These are phyloP conservation scores for Liodrosophila aerea DNA, from an alignment of 2,888 invertebrate genomes.

Conservation along the genomic window DNA sequence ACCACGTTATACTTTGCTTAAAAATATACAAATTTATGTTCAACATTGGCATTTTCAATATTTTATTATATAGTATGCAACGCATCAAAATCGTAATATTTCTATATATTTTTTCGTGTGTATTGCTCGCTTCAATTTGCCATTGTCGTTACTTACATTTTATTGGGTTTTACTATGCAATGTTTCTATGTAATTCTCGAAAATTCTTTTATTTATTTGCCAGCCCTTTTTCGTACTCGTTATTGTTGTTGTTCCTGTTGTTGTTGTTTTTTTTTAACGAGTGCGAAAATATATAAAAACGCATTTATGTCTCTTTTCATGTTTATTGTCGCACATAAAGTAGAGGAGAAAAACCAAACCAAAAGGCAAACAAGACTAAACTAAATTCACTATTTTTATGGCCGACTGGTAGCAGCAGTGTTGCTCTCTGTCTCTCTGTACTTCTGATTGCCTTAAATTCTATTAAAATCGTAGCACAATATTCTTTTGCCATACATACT, in stretches of 20 bases:
- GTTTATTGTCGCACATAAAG: conserved; percentile 77
- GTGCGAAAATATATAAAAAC: conserved; percentile 46
- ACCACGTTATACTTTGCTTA: no score
- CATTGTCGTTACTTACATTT: conserved; percentile 72
- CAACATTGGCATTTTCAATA: no score
- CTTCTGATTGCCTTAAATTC: conserved; percentile 75
- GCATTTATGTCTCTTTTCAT: conserved; percentile 73
- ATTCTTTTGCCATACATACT: conserved; percentile 21
- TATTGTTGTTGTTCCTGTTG: no score
- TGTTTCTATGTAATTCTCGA: conserved; percentile 51
- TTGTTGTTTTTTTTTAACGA: conserved; percentile 5
- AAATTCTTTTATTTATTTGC: conserved; percentile 44
- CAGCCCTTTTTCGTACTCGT: conserved; percentile 35
- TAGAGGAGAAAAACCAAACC: conserved; percentile 17
- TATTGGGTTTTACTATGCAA: conserved; percentile 67
- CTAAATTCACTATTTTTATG: conserved; percentile 61
- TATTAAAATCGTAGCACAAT: conserved; percentile 55
- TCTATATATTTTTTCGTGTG: no score
- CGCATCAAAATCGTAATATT: no score
- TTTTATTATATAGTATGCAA: no score
- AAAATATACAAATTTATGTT: no score
- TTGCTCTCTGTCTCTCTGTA: no score
- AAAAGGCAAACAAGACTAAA: conserved; percentile 12
- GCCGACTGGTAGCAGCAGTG: conserved; percentile 50
- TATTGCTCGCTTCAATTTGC: conserved; percentile 29